Evolutionary conservation across 2,113 vertebrate species (phyloP), one percentile per base, ranked within the genome.

Genomic region (Rhea pennata): DNA sequence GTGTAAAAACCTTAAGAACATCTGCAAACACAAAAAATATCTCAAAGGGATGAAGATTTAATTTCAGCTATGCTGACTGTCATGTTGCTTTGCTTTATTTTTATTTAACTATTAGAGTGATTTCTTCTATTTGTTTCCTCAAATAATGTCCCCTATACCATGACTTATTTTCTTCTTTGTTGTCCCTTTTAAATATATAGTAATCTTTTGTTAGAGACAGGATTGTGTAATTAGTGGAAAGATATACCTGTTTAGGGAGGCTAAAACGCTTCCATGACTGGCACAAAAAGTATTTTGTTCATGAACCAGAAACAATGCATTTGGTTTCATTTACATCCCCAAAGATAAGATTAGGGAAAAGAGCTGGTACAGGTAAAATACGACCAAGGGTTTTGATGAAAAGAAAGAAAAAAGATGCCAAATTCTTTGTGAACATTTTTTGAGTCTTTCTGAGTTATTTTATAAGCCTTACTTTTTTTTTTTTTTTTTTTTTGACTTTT

Each of bases 301-400:
- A 33, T 73, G 84, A 93, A 2, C 44, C 81, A 88, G 74, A 89
- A 82, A 61, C 17, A 36, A 64, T 39, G 54, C 10, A 1, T 8
- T 66, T 71, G 54, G 70, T 82, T 91, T 96, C 66, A 36, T 73
- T 87, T 50, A 22, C 44, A 48, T 93, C 95, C 81, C 77, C 58
- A 48, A 0, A 2, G 91, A 33, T 14, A 10, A 65, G 66, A 85
- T 83, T 6, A 92, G 72, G 94, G 70, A 51, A 58, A 50, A 44
- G 70, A 92, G 53, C 61, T 58, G 56, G 26, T 85, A 91, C 87
- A 70, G 58, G 66, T 92, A 72, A 93, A 91, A 46, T 79, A 26
- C 58, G 84, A 20, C 24, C 58, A 72, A 88, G 40, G 75, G 10
- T 66, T 91, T 81, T 65, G 48, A 69, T 62, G 53, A 62, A 79